Evolutionary conservation across 2,113 vertebrate genomes (phyloP).

Genomic region (Hepsetus odoe): DNA sequence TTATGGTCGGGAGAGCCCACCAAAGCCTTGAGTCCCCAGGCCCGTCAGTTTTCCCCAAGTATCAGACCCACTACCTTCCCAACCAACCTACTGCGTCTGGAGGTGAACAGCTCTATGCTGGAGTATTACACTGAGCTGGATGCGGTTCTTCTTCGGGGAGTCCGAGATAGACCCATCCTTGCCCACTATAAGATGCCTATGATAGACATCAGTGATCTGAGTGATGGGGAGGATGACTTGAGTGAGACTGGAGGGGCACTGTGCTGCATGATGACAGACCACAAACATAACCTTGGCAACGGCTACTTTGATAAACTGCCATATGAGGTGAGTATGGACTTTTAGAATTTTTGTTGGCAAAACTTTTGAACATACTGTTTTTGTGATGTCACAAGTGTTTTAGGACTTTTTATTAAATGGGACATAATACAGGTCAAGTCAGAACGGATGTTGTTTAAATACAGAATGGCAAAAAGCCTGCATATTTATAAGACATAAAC

Average conservation of each 20-base stretch:
- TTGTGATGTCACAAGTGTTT: no score
- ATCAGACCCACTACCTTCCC: slow-evolving; percentile 94
- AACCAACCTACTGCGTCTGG: slow-evolving; percentile 94
- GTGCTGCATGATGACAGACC: slow-evolving; percentile 73
- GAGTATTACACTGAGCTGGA: slow-evolving; percentile 98
- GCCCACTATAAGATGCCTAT: slow-evolving; percentile 85
- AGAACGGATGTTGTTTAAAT: no score
- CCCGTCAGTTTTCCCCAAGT: slow-evolving; percentile 91
- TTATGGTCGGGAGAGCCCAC: slow-evolving; percentile 92
- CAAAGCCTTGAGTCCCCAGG: slow-evolving; percentile 86
- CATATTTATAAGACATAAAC: no score
- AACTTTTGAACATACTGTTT: no score
- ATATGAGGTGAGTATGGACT: slow-evolving; percentile 86
- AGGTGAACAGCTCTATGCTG: slow-evolving; percentile 93
- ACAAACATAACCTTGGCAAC: slow-evolving; percentile 81
- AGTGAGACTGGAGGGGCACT: slow-evolving; percentile 76
- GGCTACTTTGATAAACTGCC: slow-evolving; percentile 97
- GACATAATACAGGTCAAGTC: no score
- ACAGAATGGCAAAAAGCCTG: no score
- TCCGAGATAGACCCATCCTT: slow-evolving; percentile 87
- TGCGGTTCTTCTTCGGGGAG: slow-evolving; percentile 91
- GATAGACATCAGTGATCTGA: slow-evolving; percentile 87
- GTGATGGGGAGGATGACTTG: slow-evolving; percentile 87
- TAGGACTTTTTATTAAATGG: no score
- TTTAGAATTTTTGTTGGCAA: no score